Conservation (phyloP, 2,888 invertebrate species). For the Fragum fragum region DNA sequence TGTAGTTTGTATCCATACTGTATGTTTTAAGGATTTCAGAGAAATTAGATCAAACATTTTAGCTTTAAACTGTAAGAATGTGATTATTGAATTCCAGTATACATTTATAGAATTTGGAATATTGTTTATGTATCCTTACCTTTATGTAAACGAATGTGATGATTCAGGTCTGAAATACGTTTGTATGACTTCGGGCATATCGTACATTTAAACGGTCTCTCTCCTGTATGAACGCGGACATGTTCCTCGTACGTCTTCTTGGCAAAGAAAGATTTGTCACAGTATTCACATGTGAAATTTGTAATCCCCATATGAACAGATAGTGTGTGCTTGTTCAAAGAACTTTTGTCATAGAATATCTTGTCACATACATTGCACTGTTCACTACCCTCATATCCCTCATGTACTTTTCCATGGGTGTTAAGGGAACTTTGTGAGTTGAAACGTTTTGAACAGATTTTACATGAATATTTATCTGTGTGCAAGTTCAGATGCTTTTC, state of each 20-base stretch:
- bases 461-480: slow-evolving; percentile 46
- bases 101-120: slow-evolving; percentile 60
- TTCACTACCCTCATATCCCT: slow-evolving; percentile 52
- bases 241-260: slow-evolving; percentile 62
- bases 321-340: slow-evolving; percentile 57
- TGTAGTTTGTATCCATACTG: too few relatives aligned
- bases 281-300: slow-evolving; percentile 54
- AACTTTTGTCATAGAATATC: slow-evolving; percentile 59
- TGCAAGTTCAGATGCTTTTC: slow-evolving; percentile 59
- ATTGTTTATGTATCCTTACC: slow-evolving; percentile 37
- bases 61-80: too few relatives aligned
- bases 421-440: slow-evolving; percentile 48
- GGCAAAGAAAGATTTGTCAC: slow-evolving; percentile 54
- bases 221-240: slow-evolving; percentile 63
- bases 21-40: too few relatives aligned
- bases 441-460: slow-evolving; percentile 52
- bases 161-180: slow-evolving; percentile 60
- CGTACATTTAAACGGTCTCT: slow-evolving; percentile 60
- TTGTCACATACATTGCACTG: slow-evolving; percentile 60
- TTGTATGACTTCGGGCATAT: slow-evolving; percentile 61
- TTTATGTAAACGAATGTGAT: slow-evolving; percentile 61
- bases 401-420: slow-evolving; percentile 56
- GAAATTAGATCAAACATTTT: too few relatives aligned
- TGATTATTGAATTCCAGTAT: slow-evolving; percentile 62
- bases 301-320: slow-evolving; percentile 64